Base-by-base conservation (phyloP, 2,113 vertebrate species). In the Tachycineta bicolor region DNA sequence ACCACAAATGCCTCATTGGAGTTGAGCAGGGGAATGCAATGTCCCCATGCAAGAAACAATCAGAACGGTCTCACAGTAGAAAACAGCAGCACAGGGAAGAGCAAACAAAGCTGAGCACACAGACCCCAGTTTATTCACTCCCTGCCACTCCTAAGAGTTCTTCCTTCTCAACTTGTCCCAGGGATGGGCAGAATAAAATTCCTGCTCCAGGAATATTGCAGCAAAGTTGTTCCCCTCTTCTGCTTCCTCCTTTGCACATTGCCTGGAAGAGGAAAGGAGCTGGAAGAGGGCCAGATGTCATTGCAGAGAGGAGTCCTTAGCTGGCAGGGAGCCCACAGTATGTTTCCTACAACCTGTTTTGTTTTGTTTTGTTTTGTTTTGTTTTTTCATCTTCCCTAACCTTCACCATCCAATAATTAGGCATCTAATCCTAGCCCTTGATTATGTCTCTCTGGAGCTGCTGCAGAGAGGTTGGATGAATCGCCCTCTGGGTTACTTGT, bases 391-490 rank as follows among this genome's bases (percentile, higher is more conserved):
- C 80, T 78, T 83, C 76, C 64, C 68, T 94, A 92, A 92, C 93
- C 95, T 92, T 94, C 94, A 78, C 76, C 65, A 62, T 75, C 86
- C 87, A 93, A 89, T 93, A 96, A 96, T 96, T 93, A 94, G 76
- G 47, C 41, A 83, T 75, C 90, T 94, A 77, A 83, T 89, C 83
- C 87, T 67, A 96, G 86, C 44, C 89, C 79, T 89, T 90, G 89
- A 89, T 94, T 93, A 81, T 56, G 50, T 67, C 20, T 87, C 55
- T 92, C 55, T 67, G 50, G 68, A 92, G 83, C 41, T 13, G 5
- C 44, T 55, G 83, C 41, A 43, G 46, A 65, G 86, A 83, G 59
- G 55, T 77, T 95, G 90, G 89, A 90, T 83, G 83, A 78, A 75
- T 92, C 0, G 28, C 83, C 90, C 90, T 92, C 83, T 87, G 89